Evolutionary conservation across 2,888 invertebrate genomes (phyloP).

Genomic region (Cotesia congregata): DNA sequence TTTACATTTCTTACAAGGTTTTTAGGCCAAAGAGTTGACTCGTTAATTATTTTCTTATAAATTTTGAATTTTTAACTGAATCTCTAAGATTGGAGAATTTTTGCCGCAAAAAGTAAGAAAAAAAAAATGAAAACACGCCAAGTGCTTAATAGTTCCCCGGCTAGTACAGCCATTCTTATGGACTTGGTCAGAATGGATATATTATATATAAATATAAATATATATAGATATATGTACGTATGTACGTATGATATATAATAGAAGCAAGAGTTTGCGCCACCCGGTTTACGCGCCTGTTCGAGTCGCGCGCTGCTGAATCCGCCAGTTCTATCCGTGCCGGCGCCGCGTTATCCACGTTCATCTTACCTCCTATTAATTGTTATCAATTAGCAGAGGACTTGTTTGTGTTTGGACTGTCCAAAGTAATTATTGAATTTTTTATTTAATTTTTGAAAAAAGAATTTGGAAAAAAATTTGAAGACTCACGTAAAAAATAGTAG

Average conservation of each 20-base stretch:
- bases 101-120: too few relatives aligned
- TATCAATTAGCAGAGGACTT: neutral
- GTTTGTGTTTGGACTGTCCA: too few relatives aligned
- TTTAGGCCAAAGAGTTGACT: too few relatives aligned
- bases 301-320: conserved; percentile 45
- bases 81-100: too few relatives aligned
- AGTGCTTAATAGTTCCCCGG: neutral
- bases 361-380: conserved; percentile 31
- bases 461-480: neutral
- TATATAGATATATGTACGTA: neutral
- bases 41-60: too few relatives aligned
- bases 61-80: too few relatives aligned
- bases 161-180: conserved; percentile 30
- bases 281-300: conserved; percentile 42
- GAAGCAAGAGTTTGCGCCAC: conserved; percentile 49
- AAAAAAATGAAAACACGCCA: neutral
- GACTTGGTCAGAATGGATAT: too few relatives aligned
- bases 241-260: conserved; percentile 29
- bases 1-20: too few relatives aligned
- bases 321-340: conserved; percentile 51
- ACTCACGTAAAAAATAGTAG: too few relatives aligned
- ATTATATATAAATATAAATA: too few relatives aligned
- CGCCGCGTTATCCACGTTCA: conserved; percentile 40
- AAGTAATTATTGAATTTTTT: too few relatives aligned
- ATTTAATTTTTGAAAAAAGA: neutral